Base-by-base conservation (phyloP, 64 coral and sea anemone genomes). In the Montipora cactus region DNA sequence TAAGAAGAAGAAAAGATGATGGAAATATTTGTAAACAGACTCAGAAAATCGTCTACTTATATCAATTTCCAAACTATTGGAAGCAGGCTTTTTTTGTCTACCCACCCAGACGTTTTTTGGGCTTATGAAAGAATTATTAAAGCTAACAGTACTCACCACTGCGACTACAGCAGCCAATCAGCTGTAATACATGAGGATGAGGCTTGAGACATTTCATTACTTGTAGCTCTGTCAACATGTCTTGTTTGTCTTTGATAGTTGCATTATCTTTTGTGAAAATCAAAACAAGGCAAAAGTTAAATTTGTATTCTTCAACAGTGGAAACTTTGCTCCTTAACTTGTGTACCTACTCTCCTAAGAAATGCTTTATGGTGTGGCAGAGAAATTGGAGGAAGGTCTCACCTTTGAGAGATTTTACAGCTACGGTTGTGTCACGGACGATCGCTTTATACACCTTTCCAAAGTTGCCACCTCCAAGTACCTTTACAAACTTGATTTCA, bases 201-300 rank as follows among this genome's bases (percentile, higher is more conserved):
- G 77, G 77, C 28, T 94, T 67, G 5, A 94, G 76, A 20, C 49
- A 80, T 14, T 88, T 94, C 92, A 94, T 94, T 44, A 94, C 49
- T 45, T 81, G 58, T 21, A 94, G 52, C 28, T 94, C 92, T 15
- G 78, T 78, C 10, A 88, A 49, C 45, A 94, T 86, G 21, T 94
- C 92, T 21, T 79, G 66, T 25, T 88, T 81, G 22, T 94, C 92
- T 71, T 89, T 79, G 5, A 25, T 5, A 5, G 72, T 44, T 5
- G 92, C 92, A 73, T 71, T 87, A 37, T 81, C 92, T 94, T 7
- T 8, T 18, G 13, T 12, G 4, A 68, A 68, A 14, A 18, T 11
- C 37, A 37, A 37, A 9, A 59, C 7, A 9, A 13, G 0, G 13
- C 7, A 59, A 59, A 59, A 59, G 13, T 9, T 9, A 68, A 68